Evolutionary conservation across 2,888 invertebrate genomes (phyloP).

Genomic region (Resseliella maxima): DNA sequence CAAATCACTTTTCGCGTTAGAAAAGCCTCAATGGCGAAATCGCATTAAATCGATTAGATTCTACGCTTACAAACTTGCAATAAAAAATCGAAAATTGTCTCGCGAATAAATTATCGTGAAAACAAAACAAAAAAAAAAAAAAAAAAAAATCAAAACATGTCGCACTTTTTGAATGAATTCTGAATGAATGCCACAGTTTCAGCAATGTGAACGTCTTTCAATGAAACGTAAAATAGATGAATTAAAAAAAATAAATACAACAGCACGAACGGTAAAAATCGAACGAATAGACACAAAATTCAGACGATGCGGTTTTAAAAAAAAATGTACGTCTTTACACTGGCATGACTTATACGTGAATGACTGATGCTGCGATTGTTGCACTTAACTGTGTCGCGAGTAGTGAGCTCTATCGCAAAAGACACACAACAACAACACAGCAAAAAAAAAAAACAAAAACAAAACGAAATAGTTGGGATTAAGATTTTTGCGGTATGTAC

Average conservation of each 20-base stretch:
- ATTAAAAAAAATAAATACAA: not conserved
- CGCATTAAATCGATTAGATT: constrained; percentile 37
- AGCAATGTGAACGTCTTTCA: not conserved
- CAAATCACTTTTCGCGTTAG: not conserved
- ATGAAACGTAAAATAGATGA: not conserved
- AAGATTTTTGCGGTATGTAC: constrained; percentile 35
- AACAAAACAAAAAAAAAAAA: not conserved
- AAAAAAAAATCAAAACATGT: not conserved
- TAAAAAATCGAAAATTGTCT: not conserved
- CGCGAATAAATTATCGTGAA: too few relatives aligned
- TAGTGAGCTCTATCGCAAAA: not conserved
- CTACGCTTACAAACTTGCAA: not conserved
- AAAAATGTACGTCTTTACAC: constrained; percentile 39
- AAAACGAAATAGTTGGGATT: not conserved
- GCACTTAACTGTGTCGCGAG: constrained; percentile 36
- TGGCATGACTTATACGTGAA: constrained; percentile 42
- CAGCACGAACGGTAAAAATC: not conserved
- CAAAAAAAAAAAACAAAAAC: too few relatives aligned
- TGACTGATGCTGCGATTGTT: constrained; percentile 51
- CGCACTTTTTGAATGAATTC: not conserved
- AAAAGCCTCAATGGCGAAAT: constrained; percentile 17
- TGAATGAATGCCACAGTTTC: not conserved
- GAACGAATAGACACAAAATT: not conserved
- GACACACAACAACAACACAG: too few relatives aligned
- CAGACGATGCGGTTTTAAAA: constrained; percentile 35